phyloP scores from a whole-genome alignment of 2,888 invertebrate species.

The Onthophagus sagittarius region DNA sequence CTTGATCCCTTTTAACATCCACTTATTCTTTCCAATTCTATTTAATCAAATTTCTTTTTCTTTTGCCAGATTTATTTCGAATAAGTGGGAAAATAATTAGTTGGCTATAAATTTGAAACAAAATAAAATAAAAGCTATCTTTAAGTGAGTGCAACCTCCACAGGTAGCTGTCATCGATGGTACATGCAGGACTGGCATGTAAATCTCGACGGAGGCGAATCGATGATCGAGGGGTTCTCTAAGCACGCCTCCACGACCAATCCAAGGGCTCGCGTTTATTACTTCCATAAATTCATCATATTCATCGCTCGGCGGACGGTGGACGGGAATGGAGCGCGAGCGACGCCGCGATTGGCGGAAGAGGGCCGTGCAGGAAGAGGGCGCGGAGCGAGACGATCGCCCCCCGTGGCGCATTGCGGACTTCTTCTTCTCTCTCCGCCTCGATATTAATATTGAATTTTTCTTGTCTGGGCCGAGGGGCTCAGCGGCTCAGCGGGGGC shows the following conservation, averaged over 20 bases:
- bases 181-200: conserved; percentile 33
- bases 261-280: conserved; percentile 67
- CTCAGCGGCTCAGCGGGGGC: conserved; percentile 40
- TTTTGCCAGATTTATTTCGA: background rate
- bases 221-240: conserved; percentile 30
- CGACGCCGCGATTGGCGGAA: conserved; percentile 37
- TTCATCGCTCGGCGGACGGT: conserved; percentile 46
- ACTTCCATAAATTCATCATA: conserved; percentile 73
- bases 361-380: conserved; percentile 36
- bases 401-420: conserved; percentile 54
- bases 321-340: conserved; percentile 31
- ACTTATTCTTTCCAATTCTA: background rate
- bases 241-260: conserved; percentile 53
- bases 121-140: background rate
- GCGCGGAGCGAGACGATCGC: conserved; percentile 41
- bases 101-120: background rate
- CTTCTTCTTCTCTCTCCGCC: conserved; percentile 60
- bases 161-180: conserved; percentile 30
- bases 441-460: conserved; percentile 81
- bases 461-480: conserved; percentile 50
- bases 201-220: conserved; percentile 31
- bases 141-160: conserved; percentile 13
- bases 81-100: too few relatives aligned
- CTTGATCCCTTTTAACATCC: background rate
- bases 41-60: background rate